phyloP scores from a whole-genome alignment of 1,140 invertebrate genomes.

The Halotydeus destructor region DNA sequence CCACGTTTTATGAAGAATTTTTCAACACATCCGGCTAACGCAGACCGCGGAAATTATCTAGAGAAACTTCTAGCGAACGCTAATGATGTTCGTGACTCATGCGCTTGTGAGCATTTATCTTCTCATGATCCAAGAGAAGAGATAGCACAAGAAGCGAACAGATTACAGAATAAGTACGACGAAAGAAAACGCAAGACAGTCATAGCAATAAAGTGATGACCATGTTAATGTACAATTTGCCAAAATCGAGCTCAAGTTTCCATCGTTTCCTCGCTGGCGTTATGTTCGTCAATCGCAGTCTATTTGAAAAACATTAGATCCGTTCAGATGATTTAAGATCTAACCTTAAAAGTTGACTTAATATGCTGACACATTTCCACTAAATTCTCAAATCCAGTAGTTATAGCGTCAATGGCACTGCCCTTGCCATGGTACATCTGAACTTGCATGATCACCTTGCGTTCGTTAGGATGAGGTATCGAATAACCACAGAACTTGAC shows the following conservation, averaged over 20 bases:
- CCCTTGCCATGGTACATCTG: conserved; percentile 10
- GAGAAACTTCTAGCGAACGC: conserved; percentile 28
- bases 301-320: too few relatives aligned
- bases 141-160: too few relatives aligned
- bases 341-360: too few relatives aligned
- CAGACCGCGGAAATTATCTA: conserved; percentile 28
- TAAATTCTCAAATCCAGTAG: conserved; percentile 7
- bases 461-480: conserved; percentile 15
- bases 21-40: conserved; percentile 38
- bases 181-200: too few relatives aligned
- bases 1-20: conserved; percentile 27
- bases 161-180: too few relatives aligned
- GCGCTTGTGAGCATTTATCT: conserved; percentile 15
- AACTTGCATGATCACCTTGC: conserved; percentile 13
- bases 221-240: too few relatives aligned
- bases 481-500: conserved; percentile 16
- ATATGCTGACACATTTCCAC: conserved; percentile 3
- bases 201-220: too few relatives aligned
- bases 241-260: too few relatives aligned
- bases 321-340: too few relatives aligned
- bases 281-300: too few relatives aligned
- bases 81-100: conserved; percentile 8
- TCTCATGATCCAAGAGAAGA: too few relatives aligned
- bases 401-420: conserved; percentile 4
- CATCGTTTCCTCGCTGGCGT: too few relatives aligned